These are phyloP conservation scores for Macroglossus sobrinus DNA, from an alignment of 2,113 vertebrate species.

Conservation along the genomic window DNA sequence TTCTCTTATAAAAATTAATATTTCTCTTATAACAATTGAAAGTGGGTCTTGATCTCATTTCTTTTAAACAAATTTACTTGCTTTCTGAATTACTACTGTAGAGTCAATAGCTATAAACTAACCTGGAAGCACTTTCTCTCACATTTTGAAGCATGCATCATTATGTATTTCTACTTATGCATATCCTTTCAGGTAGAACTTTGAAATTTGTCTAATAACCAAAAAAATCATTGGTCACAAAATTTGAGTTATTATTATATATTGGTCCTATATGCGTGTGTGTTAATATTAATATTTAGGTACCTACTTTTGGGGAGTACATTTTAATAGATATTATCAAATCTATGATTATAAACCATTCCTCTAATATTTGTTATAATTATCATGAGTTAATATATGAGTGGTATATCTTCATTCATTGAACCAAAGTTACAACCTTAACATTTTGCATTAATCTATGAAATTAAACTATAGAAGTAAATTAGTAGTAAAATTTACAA, in stretches of 20 bases:
- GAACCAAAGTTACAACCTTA: not conserved
- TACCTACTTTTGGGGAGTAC: not conserved
- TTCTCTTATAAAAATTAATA: not conserved
- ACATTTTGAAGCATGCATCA: not conserved
- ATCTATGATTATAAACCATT: not conserved
- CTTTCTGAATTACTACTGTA: not conserved
- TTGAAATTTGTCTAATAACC: not conserved
- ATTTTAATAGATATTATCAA: not conserved
- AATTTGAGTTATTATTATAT: not conserved
- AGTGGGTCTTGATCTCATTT: not conserved
- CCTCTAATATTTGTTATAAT: not conserved
- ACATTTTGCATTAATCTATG: not conserved
- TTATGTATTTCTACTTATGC: not conserved
- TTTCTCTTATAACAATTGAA: not conserved
- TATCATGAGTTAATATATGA: not conserved
- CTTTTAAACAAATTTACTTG: not conserved
- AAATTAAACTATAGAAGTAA: not conserved
- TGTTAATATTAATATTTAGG: not conserved
- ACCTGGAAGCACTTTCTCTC: not conserved
- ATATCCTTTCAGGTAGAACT: not conserved
- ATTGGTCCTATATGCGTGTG: not conserved
- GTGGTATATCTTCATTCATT: not conserved
- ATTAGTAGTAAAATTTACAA: not conserved
- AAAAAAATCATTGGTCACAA: not conserved
- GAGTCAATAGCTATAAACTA: not conserved